These are phyloP conservation scores for Lagenorhynchus albirostris DNA, from an alignment of 2,113 vertebrate genomes.

Conservation along the genomic window DNA sequence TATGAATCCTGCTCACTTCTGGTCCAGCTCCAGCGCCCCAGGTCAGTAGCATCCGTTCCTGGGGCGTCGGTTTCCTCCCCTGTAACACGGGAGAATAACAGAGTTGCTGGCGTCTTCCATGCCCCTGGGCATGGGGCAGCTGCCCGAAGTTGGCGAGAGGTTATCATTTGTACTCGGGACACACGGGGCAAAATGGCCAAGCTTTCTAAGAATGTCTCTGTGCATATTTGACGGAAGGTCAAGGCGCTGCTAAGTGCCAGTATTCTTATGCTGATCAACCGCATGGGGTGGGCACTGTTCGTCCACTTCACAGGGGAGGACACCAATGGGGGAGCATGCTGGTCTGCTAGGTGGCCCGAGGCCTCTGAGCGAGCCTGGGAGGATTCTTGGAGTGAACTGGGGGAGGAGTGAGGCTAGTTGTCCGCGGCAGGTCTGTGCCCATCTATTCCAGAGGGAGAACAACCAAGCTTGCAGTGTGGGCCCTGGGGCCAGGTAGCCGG, in stretches of 20 bases:
- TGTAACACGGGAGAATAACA: accelerated
- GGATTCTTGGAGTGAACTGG: neutral
- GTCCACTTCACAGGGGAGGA: neutral
- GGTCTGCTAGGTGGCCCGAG: neutral
- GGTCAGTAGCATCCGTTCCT: neutral
- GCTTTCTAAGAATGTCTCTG: neutral
- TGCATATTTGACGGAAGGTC: neutral
- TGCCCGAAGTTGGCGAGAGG: neutral
- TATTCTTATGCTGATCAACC: neutral
- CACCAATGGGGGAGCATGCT: neutral
- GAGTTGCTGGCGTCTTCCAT: neutral
- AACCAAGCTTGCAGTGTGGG: neutral
- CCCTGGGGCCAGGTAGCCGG: neutral
- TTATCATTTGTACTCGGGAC: neutral
- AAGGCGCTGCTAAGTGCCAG: neutral
- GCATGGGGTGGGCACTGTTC: no score
- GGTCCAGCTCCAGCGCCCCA: neutral
- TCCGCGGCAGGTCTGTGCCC: neutral
- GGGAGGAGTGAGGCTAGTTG: neutral
- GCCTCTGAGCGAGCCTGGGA: neutral
- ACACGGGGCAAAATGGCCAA: neutral
- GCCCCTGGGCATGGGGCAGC: neutral
- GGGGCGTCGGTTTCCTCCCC: neutral
- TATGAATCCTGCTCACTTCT: neutral
- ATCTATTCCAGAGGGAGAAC: neutral